Evolutionary conservation across 2,113 vertebrate genomes (phyloP).

Genomic region (Miniopterus natalensis): DNA sequence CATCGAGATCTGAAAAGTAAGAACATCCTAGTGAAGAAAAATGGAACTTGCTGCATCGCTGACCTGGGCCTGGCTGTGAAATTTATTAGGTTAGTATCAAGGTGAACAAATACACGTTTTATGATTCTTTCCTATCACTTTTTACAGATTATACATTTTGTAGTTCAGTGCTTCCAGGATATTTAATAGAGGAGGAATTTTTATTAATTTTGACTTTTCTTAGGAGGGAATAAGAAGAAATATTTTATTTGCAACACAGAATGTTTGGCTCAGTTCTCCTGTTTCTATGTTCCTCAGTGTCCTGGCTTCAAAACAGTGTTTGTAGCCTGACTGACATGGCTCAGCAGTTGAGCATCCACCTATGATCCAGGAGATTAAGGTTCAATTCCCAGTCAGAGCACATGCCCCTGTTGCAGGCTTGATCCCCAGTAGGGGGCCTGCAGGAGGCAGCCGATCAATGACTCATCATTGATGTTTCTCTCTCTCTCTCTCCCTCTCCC

Average conservation of each 20-base stretch:
- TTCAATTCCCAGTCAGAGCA: no score
- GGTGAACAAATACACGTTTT: background rate
- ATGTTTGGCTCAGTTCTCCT: background rate
- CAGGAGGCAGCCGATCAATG: no score
- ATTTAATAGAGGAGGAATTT: background rate
- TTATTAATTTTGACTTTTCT: background rate
- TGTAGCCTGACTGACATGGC: no score
- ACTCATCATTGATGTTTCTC: no score
- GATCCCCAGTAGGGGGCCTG: no score
- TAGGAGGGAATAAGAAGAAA: background rate
- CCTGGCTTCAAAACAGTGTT: background rate
- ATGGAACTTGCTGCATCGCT: slow-evolving; percentile 97
- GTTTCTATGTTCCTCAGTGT: background rate
- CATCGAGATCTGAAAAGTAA: slow-evolving; percentile 99
- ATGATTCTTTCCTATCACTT: background rate
- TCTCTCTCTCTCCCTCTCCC: no score
- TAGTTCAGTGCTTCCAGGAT: background rate
- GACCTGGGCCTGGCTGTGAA: slow-evolving; percentile 98
- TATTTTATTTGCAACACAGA: background rate
- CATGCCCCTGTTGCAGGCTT: no score
- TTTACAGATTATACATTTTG: background rate
- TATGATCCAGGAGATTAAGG: no score
- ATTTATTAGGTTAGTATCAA: slow-evolving; percentile 94
- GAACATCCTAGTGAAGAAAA: slow-evolving; percentile 98
- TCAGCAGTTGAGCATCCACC: no score